Base-by-base conservation (phyloP, 2,113 vertebrate genomes). In the Seriola aureovittata region DNA sequence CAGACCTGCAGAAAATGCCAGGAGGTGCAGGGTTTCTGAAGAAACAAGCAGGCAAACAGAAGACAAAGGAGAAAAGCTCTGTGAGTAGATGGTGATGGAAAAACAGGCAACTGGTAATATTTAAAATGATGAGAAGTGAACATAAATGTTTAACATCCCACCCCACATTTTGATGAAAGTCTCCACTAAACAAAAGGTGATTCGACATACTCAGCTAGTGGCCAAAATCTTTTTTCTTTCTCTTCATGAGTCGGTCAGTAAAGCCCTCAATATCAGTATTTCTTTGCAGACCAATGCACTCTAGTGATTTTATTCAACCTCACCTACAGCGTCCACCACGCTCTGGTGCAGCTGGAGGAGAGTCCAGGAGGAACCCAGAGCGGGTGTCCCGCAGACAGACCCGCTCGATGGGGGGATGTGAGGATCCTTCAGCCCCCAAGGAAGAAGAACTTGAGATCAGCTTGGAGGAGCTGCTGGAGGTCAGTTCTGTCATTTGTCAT, bases 1-100 rank as follows among this genome's bases (percentile, higher is more conserved):
- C 94, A 14, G 95, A 96, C 57, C 87, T 96, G 66, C 86, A 95
- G 55, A 95, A 92, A 78, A 93, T 96, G 81, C 93, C 94, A 17
- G 94, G 91, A 75, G 72, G 77, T 16, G 85, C 71, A 17, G 80
- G 85, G 3, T 0, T 94, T 29, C 71, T 94, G 67, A 88, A 88
- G 70, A 88, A 79, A 62, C 71, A 91, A 50, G 54, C 52, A 40
- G 63, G 12, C 13, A 91, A 86, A 67, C 78, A 8, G 21, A 81
- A 71, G n/a, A 63, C 74, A 17, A 94, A 92, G 46, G 80, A 63
- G 23, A 83, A 34, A 70, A 46, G 50, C 16, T 60, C 74, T 48
- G 93, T 94, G 62, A 93, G 93, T 90, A 34, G 10, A 54, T 23
- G 11, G 64, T 14, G 1, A 17, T 60, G 8, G 0, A 36, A 78